Evolutionary conservation across 2,113 vertebrate genomes (phyloP).

Genomic region (Bothrops jararaca): DNA sequence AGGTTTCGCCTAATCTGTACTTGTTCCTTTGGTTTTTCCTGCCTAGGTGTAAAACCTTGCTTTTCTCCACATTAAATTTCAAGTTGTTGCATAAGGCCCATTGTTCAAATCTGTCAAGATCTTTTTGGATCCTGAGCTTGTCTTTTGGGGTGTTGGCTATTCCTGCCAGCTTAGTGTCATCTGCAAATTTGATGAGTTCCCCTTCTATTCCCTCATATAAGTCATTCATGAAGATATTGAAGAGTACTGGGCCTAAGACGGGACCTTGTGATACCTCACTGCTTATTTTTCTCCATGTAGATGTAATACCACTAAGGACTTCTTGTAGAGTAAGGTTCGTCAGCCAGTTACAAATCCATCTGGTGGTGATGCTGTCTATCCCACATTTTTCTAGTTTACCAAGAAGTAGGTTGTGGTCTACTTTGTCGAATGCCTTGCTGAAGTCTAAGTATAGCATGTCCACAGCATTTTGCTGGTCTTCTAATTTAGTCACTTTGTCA

Average conservation of each 20-base stretch:
- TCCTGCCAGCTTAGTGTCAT: neutral
- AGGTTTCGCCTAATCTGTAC: neutral
- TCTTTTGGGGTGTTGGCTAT: neutral
- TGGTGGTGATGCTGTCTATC: neutral
- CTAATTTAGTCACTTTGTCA: neutral
- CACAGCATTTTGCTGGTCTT: neutral
- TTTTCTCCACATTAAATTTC: neutral
- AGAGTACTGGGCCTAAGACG: neutral
- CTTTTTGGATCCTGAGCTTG: neutral
- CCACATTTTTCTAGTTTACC: neutral
- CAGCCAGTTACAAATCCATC: neutral
- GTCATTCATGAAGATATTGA: neutral
- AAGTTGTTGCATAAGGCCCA: neutral
- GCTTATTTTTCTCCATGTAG: neutral
- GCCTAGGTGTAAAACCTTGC: neutral
- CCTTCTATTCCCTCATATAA: neutral
- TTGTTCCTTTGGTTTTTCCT: neutral
- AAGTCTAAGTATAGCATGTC: neutral
- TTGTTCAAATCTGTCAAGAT: neutral
- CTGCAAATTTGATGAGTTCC: neutral
- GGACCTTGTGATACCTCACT: neutral
- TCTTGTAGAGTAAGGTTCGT: neutral
- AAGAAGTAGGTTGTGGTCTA: neutral
- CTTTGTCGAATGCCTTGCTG: neutral
- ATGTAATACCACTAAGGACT: neutral